Evolutionary conservation across 2,888 invertebrate genomes (phyloP).

Genomic region (Neoitamus cyanurus): DNA sequence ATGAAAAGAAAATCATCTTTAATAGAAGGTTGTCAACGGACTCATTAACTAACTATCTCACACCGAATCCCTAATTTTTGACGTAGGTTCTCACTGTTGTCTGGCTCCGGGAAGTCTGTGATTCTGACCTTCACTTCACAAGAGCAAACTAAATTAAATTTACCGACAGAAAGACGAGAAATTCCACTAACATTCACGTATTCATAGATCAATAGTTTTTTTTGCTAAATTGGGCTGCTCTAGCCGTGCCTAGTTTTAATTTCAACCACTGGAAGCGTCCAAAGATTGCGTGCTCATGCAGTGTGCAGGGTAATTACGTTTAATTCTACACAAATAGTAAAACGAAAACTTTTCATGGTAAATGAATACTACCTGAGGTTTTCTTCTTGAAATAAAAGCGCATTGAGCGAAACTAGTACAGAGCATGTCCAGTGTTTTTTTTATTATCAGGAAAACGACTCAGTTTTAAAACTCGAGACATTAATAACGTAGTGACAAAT

Average conservation of each 20-base stretch:
- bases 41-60: not conserved
- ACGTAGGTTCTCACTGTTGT: not conserved
- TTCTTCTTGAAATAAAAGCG: not conserved
- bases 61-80: not conserved
- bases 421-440: not conserved
- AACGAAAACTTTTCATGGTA: not conserved
- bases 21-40: not conserved
- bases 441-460: not conserved
- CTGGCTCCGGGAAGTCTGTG: conserved; percentile 2
- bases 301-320: not conserved
- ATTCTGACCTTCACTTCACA: not conserved
- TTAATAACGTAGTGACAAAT: too few species aligned
- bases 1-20: not conserved
- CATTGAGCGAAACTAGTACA: not conserved
- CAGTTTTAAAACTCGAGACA: not conserved
- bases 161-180: not conserved
- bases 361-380: not conserved
- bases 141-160: not conserved
- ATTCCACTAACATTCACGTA: not conserved
- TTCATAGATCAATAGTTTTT: not conserved
- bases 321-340: not conserved
- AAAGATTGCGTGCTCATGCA: not conserved
- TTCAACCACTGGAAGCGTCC: not conserved
- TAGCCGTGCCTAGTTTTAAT: not conserved
- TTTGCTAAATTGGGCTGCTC: not conserved